These are phyloP conservation scores for Cheilosia vernalis DNA, from an alignment of 2,888 invertebrate species.

Conservation along the genomic window DNA sequence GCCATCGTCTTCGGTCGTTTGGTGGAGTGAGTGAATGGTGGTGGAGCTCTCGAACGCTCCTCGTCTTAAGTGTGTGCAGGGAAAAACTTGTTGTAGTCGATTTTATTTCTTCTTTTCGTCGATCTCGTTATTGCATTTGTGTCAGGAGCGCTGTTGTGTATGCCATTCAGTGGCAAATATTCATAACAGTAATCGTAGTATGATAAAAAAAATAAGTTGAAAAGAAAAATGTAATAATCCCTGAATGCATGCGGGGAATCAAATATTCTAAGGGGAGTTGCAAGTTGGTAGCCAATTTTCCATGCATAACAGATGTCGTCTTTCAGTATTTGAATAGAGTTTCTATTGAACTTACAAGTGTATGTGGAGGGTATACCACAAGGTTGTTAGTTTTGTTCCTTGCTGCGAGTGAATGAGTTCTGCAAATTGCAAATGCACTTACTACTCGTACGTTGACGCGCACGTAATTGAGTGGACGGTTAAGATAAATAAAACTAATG, in stretches of 20 bases:
- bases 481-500: neutral
- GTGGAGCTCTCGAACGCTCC: neutral
- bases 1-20: conserved; percentile 35
- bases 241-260: conserved; percentile 51
- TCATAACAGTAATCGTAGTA: conserved; percentile 58
- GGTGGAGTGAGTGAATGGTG: conserved; percentile 22
- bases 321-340: conserved; percentile 34
- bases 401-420: conserved; percentile 2
- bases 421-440: neutral
- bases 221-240: conserved; percentile 41
- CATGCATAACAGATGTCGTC: conserved; percentile 57
- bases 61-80: conserved; percentile 16
- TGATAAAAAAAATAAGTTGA: conserved; percentile 1
- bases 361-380: neutral
- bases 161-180: conserved; percentile 54
- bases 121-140: conserved; percentile 26
- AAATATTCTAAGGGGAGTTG: conserved; percentile 20
- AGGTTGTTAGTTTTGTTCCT: neutral
- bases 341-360: conserved; percentile 14
- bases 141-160: conserved; percentile 29
- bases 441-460: neutral
- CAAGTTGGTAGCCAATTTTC: conserved; percentile 56
- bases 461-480: neutral
- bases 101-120: neutral
- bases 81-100: neutral